These are phyloP conservation scores for Corvus moneduloides DNA, from an alignment of 2,113 vertebrate genomes.

Conservation along the genomic window DNA sequence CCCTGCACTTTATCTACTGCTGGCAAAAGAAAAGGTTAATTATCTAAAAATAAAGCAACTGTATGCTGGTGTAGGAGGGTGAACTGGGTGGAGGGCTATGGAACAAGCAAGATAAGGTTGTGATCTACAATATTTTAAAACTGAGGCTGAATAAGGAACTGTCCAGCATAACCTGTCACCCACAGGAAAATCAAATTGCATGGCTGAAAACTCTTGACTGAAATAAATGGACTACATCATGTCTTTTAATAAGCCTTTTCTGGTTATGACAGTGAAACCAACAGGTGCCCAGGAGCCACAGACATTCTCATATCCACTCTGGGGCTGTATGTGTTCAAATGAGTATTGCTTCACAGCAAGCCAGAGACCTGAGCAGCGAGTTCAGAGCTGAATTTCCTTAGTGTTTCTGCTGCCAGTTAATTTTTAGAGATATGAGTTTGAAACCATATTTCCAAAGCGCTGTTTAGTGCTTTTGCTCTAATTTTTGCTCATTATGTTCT, in stretches of 20 bases:
- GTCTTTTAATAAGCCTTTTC: not conserved
- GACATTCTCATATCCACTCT: not conserved
- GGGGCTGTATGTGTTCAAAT: not conserved
- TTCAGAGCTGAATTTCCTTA: not conserved
- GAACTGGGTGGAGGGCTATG: not conserved
- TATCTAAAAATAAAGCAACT: slow-evolving; percentile 37
- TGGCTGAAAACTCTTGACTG: not conserved
- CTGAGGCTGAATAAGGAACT: not conserved
- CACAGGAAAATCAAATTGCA: slow-evolving; percentile 15
- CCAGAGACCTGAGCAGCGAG: not conserved
- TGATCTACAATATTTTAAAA: not conserved
- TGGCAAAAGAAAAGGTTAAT: slow-evolving; percentile 48
- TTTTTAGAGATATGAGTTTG: not conserved
- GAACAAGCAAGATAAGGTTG: not conserved
- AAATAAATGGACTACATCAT: not conserved
- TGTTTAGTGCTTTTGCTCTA: not conserved
- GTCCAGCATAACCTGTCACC: not conserved
- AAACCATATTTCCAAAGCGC: not conserved
- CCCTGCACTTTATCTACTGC: slow-evolving; percentile 3
- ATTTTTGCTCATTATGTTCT: not conserved
- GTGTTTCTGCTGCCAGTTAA: not conserved
- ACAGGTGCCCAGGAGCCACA: not conserved
- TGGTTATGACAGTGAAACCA: not conserved
- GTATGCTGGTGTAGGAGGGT: not conserved
- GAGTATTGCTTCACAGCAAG: not conserved